Evolutionary conservation across 53 echinoderm and acorn worm genomes (phyloP).

Genomic region (Patiria pectinifera): DNA sequence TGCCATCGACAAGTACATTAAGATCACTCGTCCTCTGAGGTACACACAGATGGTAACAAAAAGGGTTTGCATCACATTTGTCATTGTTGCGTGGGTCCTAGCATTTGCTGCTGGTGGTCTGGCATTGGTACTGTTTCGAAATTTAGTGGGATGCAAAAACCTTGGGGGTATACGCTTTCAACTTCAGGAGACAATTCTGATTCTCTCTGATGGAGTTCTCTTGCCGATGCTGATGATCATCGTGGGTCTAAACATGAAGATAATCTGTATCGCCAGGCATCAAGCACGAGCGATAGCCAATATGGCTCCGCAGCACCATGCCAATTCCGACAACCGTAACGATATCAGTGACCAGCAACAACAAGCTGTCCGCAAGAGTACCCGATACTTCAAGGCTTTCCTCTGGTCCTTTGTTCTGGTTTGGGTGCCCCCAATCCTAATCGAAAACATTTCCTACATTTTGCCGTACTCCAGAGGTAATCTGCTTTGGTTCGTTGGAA

Average conservation of each 20-base stretch:
- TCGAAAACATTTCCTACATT: neutral
- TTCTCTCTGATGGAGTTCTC: neutral
- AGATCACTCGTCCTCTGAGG: slow-evolving; percentile 17
- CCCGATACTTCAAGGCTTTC: neutral
- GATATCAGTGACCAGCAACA: neutral
- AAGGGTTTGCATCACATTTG: neutral
- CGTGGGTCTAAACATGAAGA: neutral
- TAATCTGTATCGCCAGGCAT: slow-evolving; percentile 20
- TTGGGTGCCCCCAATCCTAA: slow-evolving; percentile 12
- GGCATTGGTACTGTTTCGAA: neutral
- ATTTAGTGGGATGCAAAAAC: neutral
- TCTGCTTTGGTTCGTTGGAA: neutral
- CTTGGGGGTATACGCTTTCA: neutral
- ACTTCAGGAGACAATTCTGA: neutral
- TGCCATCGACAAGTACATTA: slow-evolving; percentile 17
- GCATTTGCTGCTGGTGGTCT: neutral
- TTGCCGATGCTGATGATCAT: neutral
- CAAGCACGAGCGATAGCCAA: slow-evolving; percentile 2
- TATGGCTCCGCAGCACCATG: neutral
- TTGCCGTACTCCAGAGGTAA: neutral
- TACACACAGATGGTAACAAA: neutral
- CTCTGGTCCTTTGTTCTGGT: slow-evolving; percentile 28
- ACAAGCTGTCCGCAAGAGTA: neutral
- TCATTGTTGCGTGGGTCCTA: neutral
- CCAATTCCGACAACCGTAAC: neutral